These are phyloP conservation scores for Oppia nitens DNA, from an alignment of 1,140 invertebrate species.

Conservation along the genomic window DNA sequence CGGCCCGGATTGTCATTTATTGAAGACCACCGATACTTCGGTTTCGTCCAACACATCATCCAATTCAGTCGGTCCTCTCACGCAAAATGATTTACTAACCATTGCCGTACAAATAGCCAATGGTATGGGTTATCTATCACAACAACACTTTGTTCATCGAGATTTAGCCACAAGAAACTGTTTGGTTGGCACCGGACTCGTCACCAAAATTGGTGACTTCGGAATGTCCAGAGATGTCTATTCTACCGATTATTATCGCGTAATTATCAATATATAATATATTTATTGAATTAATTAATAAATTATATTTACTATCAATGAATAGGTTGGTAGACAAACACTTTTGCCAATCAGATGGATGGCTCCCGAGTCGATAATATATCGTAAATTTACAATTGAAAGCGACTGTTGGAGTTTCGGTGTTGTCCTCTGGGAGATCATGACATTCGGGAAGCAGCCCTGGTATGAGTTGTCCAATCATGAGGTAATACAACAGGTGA, in stretches of 20 bases:
- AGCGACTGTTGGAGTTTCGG: conserved; percentile 36
- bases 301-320: not conserved
- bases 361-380: conserved; percentile 33
- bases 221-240: conserved; percentile 28
- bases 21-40: not conserved
- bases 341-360: conserved; percentile 35
- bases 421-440: conserved; percentile 31
- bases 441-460: conserved; percentile 19
- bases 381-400: conserved; percentile 32
- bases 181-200: conserved; percentile 26
- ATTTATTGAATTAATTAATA: too few relatives aligned
- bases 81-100: conserved; percentile 22
- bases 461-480: conserved; percentile 32
- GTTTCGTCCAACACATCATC: not conserved
- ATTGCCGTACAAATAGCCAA: conserved; percentile 56
- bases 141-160: conserved; percentile 51
- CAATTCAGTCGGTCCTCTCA: not conserved
- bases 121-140: conserved; percentile 73
- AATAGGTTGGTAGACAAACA: conserved; percentile 30
- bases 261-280: too few relatives aligned
- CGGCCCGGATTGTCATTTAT: conserved; percentile 5
- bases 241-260: conserved; percentile 27
- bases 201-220: conserved; percentile 31
- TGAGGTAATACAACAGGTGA: conserved; percentile 31
- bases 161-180: conserved; percentile 41